Evolutionary conservation across 1,140 invertebrate genomes (phyloP).

Genomic region (Mya arenaria): DNA sequence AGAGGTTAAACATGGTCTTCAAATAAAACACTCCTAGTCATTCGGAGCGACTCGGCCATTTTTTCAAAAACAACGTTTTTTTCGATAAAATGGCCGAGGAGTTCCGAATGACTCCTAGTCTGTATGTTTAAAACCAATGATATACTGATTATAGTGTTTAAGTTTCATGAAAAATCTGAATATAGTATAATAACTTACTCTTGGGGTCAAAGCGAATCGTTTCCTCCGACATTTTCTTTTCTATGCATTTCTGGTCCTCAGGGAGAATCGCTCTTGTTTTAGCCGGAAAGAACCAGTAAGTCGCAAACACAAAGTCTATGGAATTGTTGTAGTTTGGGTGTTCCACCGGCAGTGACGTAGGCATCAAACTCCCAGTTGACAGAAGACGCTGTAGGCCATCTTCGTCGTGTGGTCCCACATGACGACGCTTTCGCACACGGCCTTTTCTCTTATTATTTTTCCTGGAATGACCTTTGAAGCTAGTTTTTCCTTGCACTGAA

Average conservation of each 20-base stretch:
- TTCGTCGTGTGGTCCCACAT: constrained; percentile 82
- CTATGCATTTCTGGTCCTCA: constrained; percentile 81
- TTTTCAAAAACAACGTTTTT: too few species aligned
- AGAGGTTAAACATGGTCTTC: too few species aligned
- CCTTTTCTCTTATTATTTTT: not conserved
- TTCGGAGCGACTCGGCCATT: too few species aligned
- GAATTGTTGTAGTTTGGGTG: constrained; percentile 76
- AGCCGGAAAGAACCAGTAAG: constrained; percentile 83
- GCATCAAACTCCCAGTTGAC: constrained; percentile 82
- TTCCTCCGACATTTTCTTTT: constrained; percentile 79
- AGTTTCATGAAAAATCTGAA: too few species aligned
- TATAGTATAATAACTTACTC: constrained; percentile 78
- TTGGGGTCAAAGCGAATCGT: constrained; percentile 77
- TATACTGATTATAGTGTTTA: too few species aligned
- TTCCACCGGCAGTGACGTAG: constrained; percentile 71
- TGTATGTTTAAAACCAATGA: too few species aligned
- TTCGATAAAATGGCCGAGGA: too few species aligned
- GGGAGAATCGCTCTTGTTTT: constrained; percentile 81
- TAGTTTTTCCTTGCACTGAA: constrained; percentile 4
- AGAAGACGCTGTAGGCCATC: constrained; percentile 81
- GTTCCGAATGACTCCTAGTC: too few species aligned
- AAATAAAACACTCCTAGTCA: too few species aligned
- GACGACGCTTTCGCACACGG: constrained; percentile 67
- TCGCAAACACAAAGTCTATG: constrained; percentile 83
- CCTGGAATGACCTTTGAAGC: not conserved